Conservation (phyloP, 2,797 vertebrate genomes). For the Euthynnus affinis region DNA sequence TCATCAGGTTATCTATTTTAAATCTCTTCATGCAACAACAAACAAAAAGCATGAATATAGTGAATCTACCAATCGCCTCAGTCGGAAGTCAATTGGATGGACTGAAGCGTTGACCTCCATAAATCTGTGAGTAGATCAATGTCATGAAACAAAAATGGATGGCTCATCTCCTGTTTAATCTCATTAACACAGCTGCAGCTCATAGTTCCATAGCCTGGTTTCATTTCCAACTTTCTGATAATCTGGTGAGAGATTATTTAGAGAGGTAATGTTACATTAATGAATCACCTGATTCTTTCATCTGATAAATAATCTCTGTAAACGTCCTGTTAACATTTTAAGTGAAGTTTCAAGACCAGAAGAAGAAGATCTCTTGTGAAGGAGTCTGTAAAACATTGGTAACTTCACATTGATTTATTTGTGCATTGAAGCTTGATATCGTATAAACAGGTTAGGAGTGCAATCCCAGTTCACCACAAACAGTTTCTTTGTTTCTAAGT, state of each 20-base stretch:
- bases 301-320: neutral
- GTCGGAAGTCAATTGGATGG: neutral
- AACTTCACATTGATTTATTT: neutral
- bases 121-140: constrained; percentile 34
- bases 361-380: neutral
- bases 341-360: neutral
- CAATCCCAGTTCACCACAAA: neutral
- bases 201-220: constrained; percentile 10
- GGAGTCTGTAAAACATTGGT: neutral
- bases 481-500: neutral
- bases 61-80: no score
- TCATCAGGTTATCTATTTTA: no score
- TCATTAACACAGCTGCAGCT: constrained; percentile 31
- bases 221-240: neutral
- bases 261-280: neutral
- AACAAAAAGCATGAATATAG: no score
- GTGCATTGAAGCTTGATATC: neutral
- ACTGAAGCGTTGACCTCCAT: neutral
- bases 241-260: neutral
- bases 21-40: no score
- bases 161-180: constrained; percentile 28
- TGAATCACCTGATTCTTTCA: neutral
- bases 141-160: constrained; percentile 4
- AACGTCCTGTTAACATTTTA: neutral
- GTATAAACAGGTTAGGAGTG: neutral